Percentiles rank a stretch among this genome's conserved stretches.
These are phyloP conservation scores for Nomia melanderi DNA, from an alignment of 1,140 invertebrate species.

Conservation along the genomic window DNA sequence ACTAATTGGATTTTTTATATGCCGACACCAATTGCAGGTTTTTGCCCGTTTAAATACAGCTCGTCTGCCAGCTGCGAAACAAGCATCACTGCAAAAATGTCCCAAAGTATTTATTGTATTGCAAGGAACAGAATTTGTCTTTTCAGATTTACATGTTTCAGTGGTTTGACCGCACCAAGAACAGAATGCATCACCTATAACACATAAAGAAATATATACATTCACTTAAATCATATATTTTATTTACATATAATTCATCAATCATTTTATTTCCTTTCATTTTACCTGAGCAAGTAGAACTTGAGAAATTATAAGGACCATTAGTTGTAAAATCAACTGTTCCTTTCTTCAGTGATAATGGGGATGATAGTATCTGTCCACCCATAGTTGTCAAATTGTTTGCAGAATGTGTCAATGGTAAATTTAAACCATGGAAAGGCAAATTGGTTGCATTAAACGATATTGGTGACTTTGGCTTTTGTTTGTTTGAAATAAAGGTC, in stretches of 20 bases:
- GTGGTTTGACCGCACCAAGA: slow-evolving; percentile 72
- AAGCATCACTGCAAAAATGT: slow-evolving; percentile 89
- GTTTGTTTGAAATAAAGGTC: slow-evolving; percentile 44
- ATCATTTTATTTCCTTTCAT: slow-evolving; percentile 1
- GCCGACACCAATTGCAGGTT: slow-evolving; percentile 96
- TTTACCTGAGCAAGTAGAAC: slow-evolving; percentile 69
- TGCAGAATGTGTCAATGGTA: slow-evolving; percentile 52
- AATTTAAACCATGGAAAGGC: slow-evolving; percentile 47
- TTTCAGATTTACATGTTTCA: slow-evolving; percentile 68
- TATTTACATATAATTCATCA: no score
- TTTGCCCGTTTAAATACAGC: slow-evolving; percentile 95
- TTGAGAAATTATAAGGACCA: slow-evolving; percentile 65
- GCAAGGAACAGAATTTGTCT: slow-evolving; percentile 55
- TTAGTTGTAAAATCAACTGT: slow-evolving; percentile 18
- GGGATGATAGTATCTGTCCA: slow-evolving; percentile 50
- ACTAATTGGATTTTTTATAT: slow-evolving; percentile 94
- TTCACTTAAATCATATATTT: no score
- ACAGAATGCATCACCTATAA: slow-evolving; percentile 69
- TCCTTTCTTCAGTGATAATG: slow-evolving; percentile 60
- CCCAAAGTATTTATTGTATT: slow-evolving; percentile 62
- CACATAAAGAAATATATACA: not conserved
- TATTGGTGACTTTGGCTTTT: slow-evolving; percentile 56
- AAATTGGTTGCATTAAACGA: slow-evolving; percentile 56
- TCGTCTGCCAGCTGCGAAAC: slow-evolving; percentile 92
- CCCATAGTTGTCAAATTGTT: slow-evolving; percentile 54